Base-by-base conservation (phyloP, 2,888 invertebrate species). In the Parnassius mnemosyne region DNA sequence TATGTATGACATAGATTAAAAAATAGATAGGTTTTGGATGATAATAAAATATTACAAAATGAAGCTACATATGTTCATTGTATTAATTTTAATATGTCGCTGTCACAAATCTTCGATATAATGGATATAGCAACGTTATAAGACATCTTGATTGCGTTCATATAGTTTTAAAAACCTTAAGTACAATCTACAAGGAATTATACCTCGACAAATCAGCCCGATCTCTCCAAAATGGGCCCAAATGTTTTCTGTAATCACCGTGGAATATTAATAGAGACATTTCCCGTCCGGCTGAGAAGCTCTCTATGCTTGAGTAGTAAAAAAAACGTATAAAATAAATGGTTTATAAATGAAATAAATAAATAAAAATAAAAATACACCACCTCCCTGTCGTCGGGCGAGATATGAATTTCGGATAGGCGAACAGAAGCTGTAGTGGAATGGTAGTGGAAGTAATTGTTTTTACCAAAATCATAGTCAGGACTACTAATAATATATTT, bases 331-430 rank as follows among this genome's bases (percentile, higher is more conserved):
- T 72, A 78, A 81, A 83, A 84, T 84, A 80, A 85, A 87, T 85
- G 80, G 78, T 77, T 80, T 81, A 78, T 82, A 83, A 80, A 84
- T 81, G 79, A 85, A 85, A 87, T 79, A 82, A 81, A 81, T 78
- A 81, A 76, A 82, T 74, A 78, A 78, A 46, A 41, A 43, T 49
- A 54, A 61, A 78, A 76, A 71, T 69, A 68, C 70, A 76, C 73
- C 76, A 72, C 76, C 76, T 76, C 74, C 73, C 73, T 79, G 80
- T 79, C 80, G 74, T 73, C 76, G 75, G 62, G 72, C 71, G 68
- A 73, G 72, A 73, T 71, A 72, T 69, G 66, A 65, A 75, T 61
- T 69, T 67, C 65, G 67, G 67, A 63, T 53, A 42, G 50, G 3
- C 46, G 53, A 74, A 72, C 61, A 67, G 20, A 2, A 54, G 13